Base-by-base conservation (phyloP, 2,113 vertebrate genomes). In the Oriolus oriolus region DNA sequence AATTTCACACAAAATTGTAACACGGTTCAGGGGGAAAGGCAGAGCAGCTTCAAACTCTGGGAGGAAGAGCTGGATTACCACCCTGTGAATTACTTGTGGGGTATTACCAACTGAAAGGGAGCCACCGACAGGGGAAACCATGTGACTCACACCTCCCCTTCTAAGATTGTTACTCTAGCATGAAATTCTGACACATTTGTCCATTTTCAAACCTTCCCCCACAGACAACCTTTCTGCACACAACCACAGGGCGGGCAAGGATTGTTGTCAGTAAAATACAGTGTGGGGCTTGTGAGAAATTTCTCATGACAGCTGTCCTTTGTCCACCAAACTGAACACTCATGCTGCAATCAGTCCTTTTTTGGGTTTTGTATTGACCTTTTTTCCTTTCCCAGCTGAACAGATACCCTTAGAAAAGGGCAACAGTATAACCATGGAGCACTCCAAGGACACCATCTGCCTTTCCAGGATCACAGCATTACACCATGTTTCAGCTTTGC, bases 61-160 rank as follows among this genome's bases (percentile, higher is more conserved):
- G 33, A 82, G 24, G 56, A 77, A 49, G 23, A 28, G 14, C 7
- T 59, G 19, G 41, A 61, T 70, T 71, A 86, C 16, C 33, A 42
- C 33, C 31, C 21, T 16, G 12, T 57, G n/a, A 77, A 66, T 42
- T 53, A 74, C 10, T 5, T 14, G 31, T 4, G 42, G 19, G 65
- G 26, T 6, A 84, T 13, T 30, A 56, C 8, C 22, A 79, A 27
- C 39, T 16, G 37, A 87, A 75, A 85, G 6, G 52, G 1, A 60
- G 35, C 7, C 28, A 74, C 8, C 17, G n/a, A 21, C 7, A 13
- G 14, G 8, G 16, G 11, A 42, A 85, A 74, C 12, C 22, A 69
- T 4, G 2, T 0, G 3, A 70, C 10, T 73, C 28, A 39, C 1
- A 1, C 5, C 39, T 57, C 31, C 37, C 33, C 4, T 45, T 88